phyloP scores from a whole-genome alignment of 2,888 invertebrate genomes.

The Eulithis prunata region DNA sequence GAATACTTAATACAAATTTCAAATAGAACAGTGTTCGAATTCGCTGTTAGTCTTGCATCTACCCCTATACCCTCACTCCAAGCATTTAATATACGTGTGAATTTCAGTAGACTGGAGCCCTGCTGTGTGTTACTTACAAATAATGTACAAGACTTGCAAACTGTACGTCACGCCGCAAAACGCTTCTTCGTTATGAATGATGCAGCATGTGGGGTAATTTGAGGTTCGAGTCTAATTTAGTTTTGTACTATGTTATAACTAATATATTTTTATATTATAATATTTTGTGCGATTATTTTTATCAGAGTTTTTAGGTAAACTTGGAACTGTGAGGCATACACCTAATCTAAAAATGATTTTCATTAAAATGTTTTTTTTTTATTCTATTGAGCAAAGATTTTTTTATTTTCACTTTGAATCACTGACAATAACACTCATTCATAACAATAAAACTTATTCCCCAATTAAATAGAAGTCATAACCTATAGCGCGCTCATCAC shows the following conservation, averaged over 20 bases:
- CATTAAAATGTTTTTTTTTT: no score
- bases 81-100: conserved; percentile 32
- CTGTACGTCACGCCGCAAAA: conserved; percentile 16
- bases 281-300: no score
- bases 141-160: conserved; percentile 32
- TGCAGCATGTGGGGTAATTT: conserved; percentile 13
- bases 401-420: background rate
- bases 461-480: conserved; percentile 29
- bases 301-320: no score
- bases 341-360: no score
- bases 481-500: conserved; percentile 27
- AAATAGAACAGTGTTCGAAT: background rate
- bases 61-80: background rate
- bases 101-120: conserved; percentile 23
- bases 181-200: conserved; percentile 21
- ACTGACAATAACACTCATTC: background rate
- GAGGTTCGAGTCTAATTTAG: conserved; percentile 19
- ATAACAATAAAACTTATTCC: background rate
- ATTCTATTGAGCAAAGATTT: no score
- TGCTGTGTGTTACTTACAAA: conserved; percentile 29
- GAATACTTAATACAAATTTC: background rate
- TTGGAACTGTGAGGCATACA: no score
- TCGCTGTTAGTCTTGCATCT: conserved; percentile 9
- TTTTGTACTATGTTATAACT: conserved; percentile 8
- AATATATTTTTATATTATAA: background rate